Base-by-base conservation (phyloP, 2,797 vertebrate species). In the Philypnodon macrostomus region DNA sequence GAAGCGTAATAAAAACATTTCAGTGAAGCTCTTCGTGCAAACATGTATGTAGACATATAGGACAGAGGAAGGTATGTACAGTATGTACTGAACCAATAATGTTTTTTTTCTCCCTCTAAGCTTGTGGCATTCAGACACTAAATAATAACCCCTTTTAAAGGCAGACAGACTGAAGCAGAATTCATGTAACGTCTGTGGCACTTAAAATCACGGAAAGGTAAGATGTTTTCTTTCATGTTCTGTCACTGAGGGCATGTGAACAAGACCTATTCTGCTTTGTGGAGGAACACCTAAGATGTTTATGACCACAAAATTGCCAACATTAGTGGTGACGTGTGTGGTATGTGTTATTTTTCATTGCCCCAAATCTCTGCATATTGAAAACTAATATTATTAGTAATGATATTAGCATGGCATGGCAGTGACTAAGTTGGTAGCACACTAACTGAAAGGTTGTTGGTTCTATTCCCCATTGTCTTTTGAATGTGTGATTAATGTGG, bases 191-290 rank as follows among this genome's bases (percentile, higher is more conserved):
- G 34, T 53, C 60, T 50, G 64, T 9, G 1, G 40, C n/a, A 40
- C 53, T 57, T 73, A 67, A 79, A 79, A 76, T 42, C 55, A 55
- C 54, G 2, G 37, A 15, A 56, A 54, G 57, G 42, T 40, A 23
- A 58, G 32, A 45, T 34, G 44, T 53, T 70, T 46, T 56, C 53
- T 79, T 70, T 73, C 71, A 65, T 70, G 71, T 67, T 67, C 32
- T 58, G 63, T 65, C 60, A 40, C 23, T 21, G 63, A 57, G 63
- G 61, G 37, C 66, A 70, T 66, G 73, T 66, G 72, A 77, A 72
- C 33, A 36, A 27, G 66, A 58, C 47, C 63, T 47, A n/a, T 59
- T 3, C 31, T 50, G 52, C 55, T 68, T 59, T 68, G 58, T 50
- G 53, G 53, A 76, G 57, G 41, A 68, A 70, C 54, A 52, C 30